These are phyloP conservation scores for Colinus virginianus DNA, from an alignment of 2,113 vertebrate genomes.

Conservation along the genomic window DNA sequence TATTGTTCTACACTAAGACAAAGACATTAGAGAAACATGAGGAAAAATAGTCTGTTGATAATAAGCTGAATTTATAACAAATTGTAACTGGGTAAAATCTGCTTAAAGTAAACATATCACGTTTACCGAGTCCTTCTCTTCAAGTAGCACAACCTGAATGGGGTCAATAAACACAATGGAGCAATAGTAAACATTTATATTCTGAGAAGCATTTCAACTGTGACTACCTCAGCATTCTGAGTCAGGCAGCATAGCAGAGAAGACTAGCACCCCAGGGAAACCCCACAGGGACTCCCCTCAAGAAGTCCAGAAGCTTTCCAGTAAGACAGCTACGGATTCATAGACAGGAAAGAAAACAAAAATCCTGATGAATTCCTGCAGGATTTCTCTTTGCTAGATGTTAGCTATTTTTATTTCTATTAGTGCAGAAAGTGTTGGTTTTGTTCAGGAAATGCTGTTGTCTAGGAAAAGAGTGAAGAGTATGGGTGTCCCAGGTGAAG, in stretches of 20 bases:
- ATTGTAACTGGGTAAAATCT: slow-evolving; percentile 36
- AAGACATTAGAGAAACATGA: background rate
- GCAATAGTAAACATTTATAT: background rate
- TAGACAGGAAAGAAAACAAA: background rate
- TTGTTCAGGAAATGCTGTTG: background rate
- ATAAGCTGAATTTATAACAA: slow-evolving; percentile 17
- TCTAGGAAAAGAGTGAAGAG: background rate
- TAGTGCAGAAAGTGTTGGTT: background rate
- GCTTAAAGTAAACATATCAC: slow-evolving; percentile 25
- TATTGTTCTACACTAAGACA: background rate
- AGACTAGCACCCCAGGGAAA: background rate
- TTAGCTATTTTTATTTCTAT: background rate
- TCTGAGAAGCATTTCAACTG: background rate
- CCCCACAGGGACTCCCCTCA: rapidly evolving
- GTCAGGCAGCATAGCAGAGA: background rate
- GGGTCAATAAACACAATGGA: background rate
- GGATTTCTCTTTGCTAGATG: background rate
- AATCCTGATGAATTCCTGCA: background rate
- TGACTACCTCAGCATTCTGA: background rate
- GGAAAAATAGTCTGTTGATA: slow-evolving; percentile 1
- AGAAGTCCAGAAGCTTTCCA: background rate
- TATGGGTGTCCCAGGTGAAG: background rate
- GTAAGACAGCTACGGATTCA: background rate
- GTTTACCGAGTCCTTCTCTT: slow-evolving; percentile 30
- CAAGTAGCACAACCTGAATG: background rate